Base-by-base conservation (phyloP, 2,888 invertebrate species). In the Brachyptera risi region DNA sequence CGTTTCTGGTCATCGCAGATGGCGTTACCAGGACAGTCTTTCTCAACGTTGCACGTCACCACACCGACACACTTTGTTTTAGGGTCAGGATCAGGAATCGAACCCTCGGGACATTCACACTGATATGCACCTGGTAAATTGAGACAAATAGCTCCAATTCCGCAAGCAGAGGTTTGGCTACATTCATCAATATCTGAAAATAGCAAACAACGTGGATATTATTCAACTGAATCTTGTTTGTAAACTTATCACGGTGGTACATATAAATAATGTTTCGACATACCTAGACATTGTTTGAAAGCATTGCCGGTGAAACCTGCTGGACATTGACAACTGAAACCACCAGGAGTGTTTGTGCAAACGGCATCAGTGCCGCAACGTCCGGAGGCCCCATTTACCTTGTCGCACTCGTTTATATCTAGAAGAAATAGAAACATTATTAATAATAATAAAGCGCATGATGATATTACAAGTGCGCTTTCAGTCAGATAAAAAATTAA, bases 351-450 rank as follows among this genome's bases (percentile, higher is more conserved):
- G 70, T 95, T 95, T 13, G 85, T 83, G 71, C 95, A 95, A 9
- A 83, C 77, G 5, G 94, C 88, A 70, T 92, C 89, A 65, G 80
- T 78, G n/a, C 92, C 94, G 74, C 95, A 95, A 67, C 87, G 83
- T 56, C 92, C 92, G 51, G 83, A 87, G 1, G 87, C 86, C 26
- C 91, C 91, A 65, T 88, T 83, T 21, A 83, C 76, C 57, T 80
- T 75, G 71, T 93, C 91, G 72, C 96, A 96, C 78, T 96, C 96
- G 73, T 96, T 84, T 66, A 96, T 87, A 76, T 96, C 96, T 84
- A 64, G 19, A 70, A 64, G 19, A 70, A 66, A 58, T 60, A 62
- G 63, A 58, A 40, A 61, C 59, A 15, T 54, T 56, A 60, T 58
- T 13, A 63, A n/a, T n/a, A n/a, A n/a, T 47, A 47, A 19, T 2